phyloP scores from a whole-genome alignment of 37 sponge, comb jelly and placozoan species.

The Hormiphora californensis region DNA sequence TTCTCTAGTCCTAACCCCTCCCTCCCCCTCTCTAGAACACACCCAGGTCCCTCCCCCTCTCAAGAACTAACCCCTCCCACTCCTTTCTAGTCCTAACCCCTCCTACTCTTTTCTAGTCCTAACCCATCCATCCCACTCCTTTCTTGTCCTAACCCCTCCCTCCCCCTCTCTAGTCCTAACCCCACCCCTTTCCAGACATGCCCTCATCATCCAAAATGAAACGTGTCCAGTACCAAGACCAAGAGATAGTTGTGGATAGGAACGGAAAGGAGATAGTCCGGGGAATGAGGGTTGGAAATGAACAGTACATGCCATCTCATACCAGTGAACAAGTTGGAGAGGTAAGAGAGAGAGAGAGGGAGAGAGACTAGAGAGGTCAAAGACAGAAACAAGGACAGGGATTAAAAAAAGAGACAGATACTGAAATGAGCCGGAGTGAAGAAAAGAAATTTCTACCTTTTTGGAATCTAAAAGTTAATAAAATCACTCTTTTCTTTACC shows the following conservation, averaged over 20 bases:
- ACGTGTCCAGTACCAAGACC: background rate
- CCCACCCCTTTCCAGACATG: too few relatives aligned
- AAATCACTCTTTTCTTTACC: background rate
- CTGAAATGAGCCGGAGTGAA: too few relatives aligned
- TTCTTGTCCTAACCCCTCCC: background rate
- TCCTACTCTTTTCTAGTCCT: background rate
- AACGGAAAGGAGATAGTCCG: slow-evolving; percentile 27
- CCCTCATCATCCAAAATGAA: slow-evolving; percentile 8
- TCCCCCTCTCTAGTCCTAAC: background rate
- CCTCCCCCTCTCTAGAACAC: background rate
- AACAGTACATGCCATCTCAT: slow-evolving; percentile 44
- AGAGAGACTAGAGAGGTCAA: too few relatives aligned
- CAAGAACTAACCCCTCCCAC: background rate
- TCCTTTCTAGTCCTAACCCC: background rate
- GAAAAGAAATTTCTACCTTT: too few relatives aligned
- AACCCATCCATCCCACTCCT: background rate
- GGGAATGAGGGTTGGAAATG: background rate
- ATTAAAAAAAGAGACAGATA: too few relatives aligned
- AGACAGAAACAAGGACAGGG: too few relatives aligned
- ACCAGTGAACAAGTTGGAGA: background rate
- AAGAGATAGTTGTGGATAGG: slow-evolving; percentile 29
- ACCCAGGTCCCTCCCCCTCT: background rate
- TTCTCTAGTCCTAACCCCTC: too few relatives aligned
- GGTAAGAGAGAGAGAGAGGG: too few relatives aligned
- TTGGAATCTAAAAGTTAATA: too few relatives aligned